Base-by-base conservation (phyloP, 2,888 invertebrate species). In the Diachrysia chrysitis region DNA sequence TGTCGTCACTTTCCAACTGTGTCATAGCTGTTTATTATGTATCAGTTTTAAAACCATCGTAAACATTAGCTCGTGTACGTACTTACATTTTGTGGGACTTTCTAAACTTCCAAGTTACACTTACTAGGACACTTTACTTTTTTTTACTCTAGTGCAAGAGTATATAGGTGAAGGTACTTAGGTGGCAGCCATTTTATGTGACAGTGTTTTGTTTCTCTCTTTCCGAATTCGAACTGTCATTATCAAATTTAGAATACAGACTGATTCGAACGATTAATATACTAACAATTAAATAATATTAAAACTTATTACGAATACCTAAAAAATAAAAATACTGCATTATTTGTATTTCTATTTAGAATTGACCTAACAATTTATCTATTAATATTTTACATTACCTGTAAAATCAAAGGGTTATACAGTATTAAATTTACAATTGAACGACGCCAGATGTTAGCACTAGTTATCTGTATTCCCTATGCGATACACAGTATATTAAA, bases 1-100 rank as follows among this genome's bases (percentile, higher is more conserved):
- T 71, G 67, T 71, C 76, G 78, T 79, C 81, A 80, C 71, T 73
- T 76, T 71, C 78, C 71, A 72, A 78, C 76, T 78, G 80, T 80
- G 76, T 78, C 81, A 76, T 73, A 71, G 63, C 67, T 78, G 76
- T 82, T 81, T 81, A 82, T 82, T 79, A 82, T 82, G 82, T 82
- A 83, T 77, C 83, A 82, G 79, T 82, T 79, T 82, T 82, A 81
- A 82, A 82, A 82, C 77, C 73, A 37, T 75, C 81, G 69, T 82
- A 82, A 82, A 80, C 81, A 78, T 76, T 71, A 71, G 69, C 55
- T 46, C 59, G 58, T 29, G 23, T 54, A 78, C 63, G 69, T 69
- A 68, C 71, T 78, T 72, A 72, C 60, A 64, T 73, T 76, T 78
- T 76, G 78, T 78, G 60, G 69, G 66, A 79, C 66, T 76, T 79